phyloP scores from a whole-genome alignment of 2,888 invertebrate genomes.

The Cordylochernes scorpioides region DNA sequence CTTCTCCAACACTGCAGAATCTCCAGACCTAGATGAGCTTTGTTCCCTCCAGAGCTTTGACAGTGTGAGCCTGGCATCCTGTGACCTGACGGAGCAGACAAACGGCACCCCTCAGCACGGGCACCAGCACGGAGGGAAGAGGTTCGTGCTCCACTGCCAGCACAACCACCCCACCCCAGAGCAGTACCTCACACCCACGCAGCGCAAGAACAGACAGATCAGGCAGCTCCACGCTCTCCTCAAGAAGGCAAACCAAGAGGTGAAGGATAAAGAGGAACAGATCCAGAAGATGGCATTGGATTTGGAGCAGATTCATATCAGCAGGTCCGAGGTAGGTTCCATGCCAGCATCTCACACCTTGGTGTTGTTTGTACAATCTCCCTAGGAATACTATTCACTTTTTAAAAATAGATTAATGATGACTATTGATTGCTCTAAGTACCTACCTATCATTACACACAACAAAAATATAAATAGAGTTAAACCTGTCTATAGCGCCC shows the following conservation, averaged over 20 bases:
- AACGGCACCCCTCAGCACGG: conserved; percentile 5
- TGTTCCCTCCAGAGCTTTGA: conserved; percentile 13
- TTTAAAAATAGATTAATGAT: no score
- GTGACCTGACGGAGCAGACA: conserved; percentile 8
- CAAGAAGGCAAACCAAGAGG: conserved; percentile 41
- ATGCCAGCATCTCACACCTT: conserved; percentile 26
- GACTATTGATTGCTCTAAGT: no score
- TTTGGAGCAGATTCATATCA: conserved; percentile 38
- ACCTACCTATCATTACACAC: no score
- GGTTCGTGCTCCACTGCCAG: conserved; percentile 55
- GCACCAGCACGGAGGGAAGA: conserved; percentile 8
- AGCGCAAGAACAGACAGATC: conserved; percentile 52
- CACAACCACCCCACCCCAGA: conserved; percentile 34
- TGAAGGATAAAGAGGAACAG: conserved; percentile 54
- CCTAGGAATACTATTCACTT: no score
- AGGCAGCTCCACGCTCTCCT: conserved; percentile 38
- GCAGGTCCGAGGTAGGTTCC: conserved; percentile 6
- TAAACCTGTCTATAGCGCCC: no score
- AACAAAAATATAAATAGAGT: no score
- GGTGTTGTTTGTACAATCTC: no score
- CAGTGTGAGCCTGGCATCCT: conserved; percentile 10
- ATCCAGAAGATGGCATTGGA: conserved; percentile 46
- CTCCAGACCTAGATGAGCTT: conserved; percentile 6
- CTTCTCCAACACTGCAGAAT: no score
- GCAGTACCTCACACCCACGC: conserved; percentile 64